These are phyloP conservation scores for Rotaria macrura DNA, from an alignment of 2,888 invertebrate genomes.

Conservation along the genomic window DNA sequence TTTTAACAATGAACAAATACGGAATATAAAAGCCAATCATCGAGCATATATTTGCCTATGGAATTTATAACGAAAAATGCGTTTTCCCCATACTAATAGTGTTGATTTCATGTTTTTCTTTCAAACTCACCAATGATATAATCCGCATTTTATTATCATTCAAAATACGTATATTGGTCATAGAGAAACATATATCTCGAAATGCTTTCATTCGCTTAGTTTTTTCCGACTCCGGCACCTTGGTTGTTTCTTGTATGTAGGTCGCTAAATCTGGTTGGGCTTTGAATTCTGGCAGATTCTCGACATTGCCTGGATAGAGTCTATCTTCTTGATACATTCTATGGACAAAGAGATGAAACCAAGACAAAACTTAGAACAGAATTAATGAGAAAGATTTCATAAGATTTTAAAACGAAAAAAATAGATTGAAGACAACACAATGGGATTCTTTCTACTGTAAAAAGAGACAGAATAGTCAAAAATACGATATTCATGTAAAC, in stretches of 20 bases:
- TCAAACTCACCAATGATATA: not conserved
- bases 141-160: not conserved
- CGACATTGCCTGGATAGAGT: not conserved
- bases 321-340: not conserved
- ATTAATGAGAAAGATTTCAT: not conserved
- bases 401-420: too few species aligned
- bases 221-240: not conserved
- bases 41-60: too few species aligned
- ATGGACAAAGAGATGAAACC: not conserved
- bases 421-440: too few species aligned
- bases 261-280: not conserved
- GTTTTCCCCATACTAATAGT: not conserved
- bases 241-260: not conserved
- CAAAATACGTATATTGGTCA: not conserved
- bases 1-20: too few species aligned
- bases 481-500: too few species aligned
- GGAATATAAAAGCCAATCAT: too few species aligned
- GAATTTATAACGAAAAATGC: too few species aligned
- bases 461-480: too few species aligned
- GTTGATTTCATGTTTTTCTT: not conserved
- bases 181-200: not conserved
- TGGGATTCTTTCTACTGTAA: too few species aligned
- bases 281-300: not conserved
- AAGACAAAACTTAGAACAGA: too few species aligned
- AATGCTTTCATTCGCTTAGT: not conserved